Evolutionary conservation across 2,797 vertebrate species (phyloP).

Genomic region (Spinibarbus caldwelli): DNA sequence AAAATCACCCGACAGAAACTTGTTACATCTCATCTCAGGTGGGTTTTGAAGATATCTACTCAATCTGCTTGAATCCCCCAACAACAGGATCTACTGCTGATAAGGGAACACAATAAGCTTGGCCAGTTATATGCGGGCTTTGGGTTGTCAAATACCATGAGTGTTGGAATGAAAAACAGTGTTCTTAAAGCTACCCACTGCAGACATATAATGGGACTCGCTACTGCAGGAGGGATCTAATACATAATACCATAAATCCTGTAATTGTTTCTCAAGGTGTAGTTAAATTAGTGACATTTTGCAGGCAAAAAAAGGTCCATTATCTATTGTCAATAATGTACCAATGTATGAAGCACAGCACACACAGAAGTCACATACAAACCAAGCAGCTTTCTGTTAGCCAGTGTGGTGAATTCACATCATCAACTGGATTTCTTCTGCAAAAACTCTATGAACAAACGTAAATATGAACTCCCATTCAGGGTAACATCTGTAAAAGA

Average conservation of each 20-base stretch:
- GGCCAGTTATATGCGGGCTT: conserved; percentile 33
- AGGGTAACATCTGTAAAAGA: neutral
- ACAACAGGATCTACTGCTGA: conserved; percentile 44
- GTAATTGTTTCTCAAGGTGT: neutral
- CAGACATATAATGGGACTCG: neutral
- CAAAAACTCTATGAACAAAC: neutral
- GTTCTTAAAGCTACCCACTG: neutral
- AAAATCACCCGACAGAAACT: conserved; percentile 20
- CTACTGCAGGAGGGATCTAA: neutral
- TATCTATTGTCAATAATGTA: neutral
- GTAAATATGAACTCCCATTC: too few relatives aligned
- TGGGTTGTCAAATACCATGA: conserved; percentile 32
- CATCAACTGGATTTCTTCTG: neutral
- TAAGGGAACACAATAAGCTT: conserved; percentile 47
- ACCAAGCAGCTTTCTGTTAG: neutral
- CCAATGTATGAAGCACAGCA: neutral
- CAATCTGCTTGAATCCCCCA: conserved; percentile 32
- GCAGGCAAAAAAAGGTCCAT: neutral
- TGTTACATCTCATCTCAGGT: conserved; percentile 40
- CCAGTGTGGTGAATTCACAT: too few relatives aligned
- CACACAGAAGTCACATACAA: neutral
- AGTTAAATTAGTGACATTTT: neutral
- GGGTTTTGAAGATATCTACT: conserved; percentile 36
- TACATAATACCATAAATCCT: neutral
- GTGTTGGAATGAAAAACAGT: conserved; percentile 26